These are phyloP conservation scores for Scaptomyza polygonia DNA, from an alignment of 2,888 invertebrate genomes.

Conservation along the genomic window DNA sequence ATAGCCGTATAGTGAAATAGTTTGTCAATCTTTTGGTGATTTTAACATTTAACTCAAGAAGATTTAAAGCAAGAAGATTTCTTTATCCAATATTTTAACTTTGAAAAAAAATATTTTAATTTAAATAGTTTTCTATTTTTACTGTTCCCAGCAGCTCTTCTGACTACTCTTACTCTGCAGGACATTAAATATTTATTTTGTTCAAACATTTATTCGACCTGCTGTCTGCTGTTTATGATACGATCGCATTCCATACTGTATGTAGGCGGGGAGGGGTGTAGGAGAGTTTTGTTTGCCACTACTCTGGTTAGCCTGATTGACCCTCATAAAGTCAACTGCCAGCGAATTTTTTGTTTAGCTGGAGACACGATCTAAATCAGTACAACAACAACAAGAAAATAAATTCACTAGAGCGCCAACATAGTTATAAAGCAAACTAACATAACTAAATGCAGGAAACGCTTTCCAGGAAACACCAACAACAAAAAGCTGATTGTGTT, in stretches of 20 bases:
- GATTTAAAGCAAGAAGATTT: not conserved
- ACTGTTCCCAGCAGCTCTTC: not conserved
- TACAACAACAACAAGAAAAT: constrained; percentile 12
- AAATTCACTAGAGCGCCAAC: constrained; percentile 53
- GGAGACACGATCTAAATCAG: constrained; percentile 66
- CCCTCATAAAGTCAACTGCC: constrained; percentile 75
- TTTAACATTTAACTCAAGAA: too few relatives aligned
- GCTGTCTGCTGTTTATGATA: constrained; percentile 17
- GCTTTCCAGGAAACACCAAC: constrained; percentile 73
- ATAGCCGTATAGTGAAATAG: too few relatives aligned
- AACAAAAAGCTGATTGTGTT: constrained; percentile 65
- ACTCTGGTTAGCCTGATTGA: constrained; percentile 64
- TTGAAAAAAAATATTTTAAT: not conserved
- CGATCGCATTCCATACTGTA: constrained; percentile 48
- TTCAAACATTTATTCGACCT: constrained; percentile 13
- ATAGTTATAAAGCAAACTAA: constrained; percentile 69
- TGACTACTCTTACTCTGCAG: not conserved
- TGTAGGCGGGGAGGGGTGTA: not conserved
- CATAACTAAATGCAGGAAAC: constrained; percentile 76
- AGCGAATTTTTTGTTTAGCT: constrained; percentile 26
- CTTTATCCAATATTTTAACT: not conserved
- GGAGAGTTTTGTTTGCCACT: constrained; percentile 9
- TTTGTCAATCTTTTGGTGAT: too few relatives aligned
- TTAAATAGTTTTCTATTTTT: not conserved
- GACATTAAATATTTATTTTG: constrained; percentile 8